phyloP scores from a whole-genome alignment of 2,797 vertebrate species.

The Ceryle rudis region DNA sequence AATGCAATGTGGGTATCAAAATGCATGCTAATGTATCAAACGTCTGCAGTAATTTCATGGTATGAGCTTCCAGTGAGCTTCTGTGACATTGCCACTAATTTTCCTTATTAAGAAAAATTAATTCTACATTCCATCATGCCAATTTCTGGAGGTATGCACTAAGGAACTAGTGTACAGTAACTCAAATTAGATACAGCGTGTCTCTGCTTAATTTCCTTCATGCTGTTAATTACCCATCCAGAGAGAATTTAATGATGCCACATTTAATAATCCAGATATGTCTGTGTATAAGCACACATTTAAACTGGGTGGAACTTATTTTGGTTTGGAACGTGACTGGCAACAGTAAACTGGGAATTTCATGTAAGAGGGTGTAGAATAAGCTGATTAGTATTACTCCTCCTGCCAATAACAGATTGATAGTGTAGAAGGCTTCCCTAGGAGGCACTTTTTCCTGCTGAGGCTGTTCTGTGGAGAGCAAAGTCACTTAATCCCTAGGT shows the following conservation, averaged over 20 bases:
- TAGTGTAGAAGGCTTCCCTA: neutral
- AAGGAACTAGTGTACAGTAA: slow-evolving; percentile 23
- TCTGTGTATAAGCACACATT: neutral
- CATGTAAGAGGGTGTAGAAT: neutral
- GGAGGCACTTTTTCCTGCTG: neutral
- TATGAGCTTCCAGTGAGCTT: neutral
- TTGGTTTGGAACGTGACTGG: neutral
- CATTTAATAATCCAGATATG: slow-evolving; percentile 46
- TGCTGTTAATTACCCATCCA: slow-evolving; percentile 64
- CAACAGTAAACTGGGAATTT: neutral
- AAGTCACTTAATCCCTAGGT: neutral
- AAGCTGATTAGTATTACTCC: neutral
- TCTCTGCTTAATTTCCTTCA: slow-evolving; percentile 66
- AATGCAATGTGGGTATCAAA: neutral
- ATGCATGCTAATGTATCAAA: neutral
- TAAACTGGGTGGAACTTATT: neutral
- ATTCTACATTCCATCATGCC: neutral
- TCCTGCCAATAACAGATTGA: neutral
- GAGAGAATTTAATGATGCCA: slow-evolving; percentile 59
- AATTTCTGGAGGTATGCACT: neutral
- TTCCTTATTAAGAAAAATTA: slow-evolving; percentile 42
- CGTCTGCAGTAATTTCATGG: neutral
- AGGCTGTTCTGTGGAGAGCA: neutral
- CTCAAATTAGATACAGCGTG: slow-evolving; percentile 39
- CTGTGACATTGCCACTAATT: neutral